Percentiles rank a stretch among this genome's conserved stretches.
phyloP scores from a whole-genome alignment of 1,140 invertebrate genomes.

The Drosophila santomea region DNA sequence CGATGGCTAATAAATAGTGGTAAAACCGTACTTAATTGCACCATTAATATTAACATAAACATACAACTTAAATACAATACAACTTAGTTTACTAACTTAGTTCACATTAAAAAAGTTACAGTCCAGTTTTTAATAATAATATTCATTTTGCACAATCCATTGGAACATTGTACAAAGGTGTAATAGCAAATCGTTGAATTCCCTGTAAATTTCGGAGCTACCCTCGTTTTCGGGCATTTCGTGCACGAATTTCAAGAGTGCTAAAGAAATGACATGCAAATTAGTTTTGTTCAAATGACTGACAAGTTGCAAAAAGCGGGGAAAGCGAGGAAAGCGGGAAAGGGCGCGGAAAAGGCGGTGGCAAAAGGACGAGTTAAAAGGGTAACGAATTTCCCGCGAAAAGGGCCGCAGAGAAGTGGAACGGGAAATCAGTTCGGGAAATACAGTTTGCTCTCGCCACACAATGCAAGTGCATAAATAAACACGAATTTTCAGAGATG shows the following conservation, averaged over 20 bases:
- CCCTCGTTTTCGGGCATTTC: constrained; percentile 48
- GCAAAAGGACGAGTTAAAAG: constrained; percentile 18
- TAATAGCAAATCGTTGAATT: no score
- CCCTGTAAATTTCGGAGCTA: neutral
- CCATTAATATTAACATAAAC: no score
- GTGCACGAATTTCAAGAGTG: constrained; percentile 78
- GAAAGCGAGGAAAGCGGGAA: constrained; percentile 17
- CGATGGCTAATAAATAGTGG: no score
- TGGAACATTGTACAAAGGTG: no score
- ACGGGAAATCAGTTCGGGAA: constrained; percentile 47
- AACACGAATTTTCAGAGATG: constrained; percentile 46
- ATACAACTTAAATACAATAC: no score
- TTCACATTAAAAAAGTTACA: no score
- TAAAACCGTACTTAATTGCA: no score
- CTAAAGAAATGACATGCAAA: constrained; percentile 84
- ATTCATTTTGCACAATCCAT: no score
- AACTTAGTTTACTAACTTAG: no score
- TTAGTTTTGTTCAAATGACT: constrained; percentile 84
- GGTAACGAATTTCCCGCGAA: constrained; percentile 66
- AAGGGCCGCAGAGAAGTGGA: constrained; percentile 32
- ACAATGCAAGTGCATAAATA: constrained; percentile 78
- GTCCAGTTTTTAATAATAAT: no score
- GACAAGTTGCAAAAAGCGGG: constrained; percentile 76
- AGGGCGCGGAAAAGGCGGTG: neutral
- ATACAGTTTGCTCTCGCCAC: constrained; percentile 53